Base-by-base conservation (phyloP, 2,797 vertebrate species). In the Gambusia yucatana region DNA sequence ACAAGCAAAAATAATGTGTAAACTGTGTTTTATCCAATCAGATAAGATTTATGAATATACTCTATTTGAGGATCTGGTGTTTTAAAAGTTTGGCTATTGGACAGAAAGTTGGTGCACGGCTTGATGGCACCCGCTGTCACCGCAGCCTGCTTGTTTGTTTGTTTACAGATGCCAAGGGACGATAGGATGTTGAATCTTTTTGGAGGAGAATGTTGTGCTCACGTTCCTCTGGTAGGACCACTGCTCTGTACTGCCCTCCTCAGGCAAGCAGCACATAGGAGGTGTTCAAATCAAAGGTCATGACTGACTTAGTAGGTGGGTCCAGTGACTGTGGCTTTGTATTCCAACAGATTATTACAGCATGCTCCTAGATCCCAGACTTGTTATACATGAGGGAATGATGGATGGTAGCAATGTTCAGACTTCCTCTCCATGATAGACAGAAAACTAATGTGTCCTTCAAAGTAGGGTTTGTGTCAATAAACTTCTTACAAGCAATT, bases 21-120 rank as follows among this genome's bases (percentile, higher is more conserved):
- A 86, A 88, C 81, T 82, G 83, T 91, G 91, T 93, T 95, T 93
- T 85, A 87, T 92, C 91, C 89, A 86, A 84, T 89, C 80, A 72
- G 81, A 90, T 91, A 92, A 88, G 88, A 91, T 88, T 84, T 52
- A 79, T 92, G 83, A 86, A 86, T 87, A 88, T 93, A 89, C 90
- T 89, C 77, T 89, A 77, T 91, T 88, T 86, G 84, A 81, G 88
- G 76, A 84, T 86, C 86, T 78, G 87, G 81, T 77, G 79, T 90
- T 87, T 81, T 71, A 69, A 84, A 77, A 47, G 71, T 82, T 86
- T 79, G 73, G 83, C 50, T 76, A 79, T 83, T 75, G 77, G 84
- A 84, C 73, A 77, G 86, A 74, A 83, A 82, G 87, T 82, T 86
- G 86, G 87, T 90, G 90, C 88, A 91, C 16, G 75, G 81, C 79